Base-by-base conservation (phyloP, 2,113 vertebrate genomes). In the Lynx canadensis region DNA sequence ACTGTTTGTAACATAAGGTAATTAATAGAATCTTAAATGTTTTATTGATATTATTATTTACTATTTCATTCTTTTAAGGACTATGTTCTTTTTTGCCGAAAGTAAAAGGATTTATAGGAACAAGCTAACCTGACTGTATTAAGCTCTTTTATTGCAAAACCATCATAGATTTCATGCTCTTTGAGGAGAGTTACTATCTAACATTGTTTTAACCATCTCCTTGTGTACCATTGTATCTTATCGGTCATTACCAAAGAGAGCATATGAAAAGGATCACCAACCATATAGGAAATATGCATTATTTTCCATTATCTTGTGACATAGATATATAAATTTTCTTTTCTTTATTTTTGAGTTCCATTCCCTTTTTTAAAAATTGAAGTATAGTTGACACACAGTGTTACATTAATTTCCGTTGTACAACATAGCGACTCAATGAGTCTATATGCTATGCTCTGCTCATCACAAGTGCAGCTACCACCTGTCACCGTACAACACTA, bases 71-170 rank as follows among this genome's bases (percentile, higher is more conserved):
- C 68, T 71, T 95, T 89, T 76, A 71, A 36, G 25, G 41, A 76
- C 52, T 94, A 45, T 71, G n/a, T 48, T 87, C 27, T 38, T 73
- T 73, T 69, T 94, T 96, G 52, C 23, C 29, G 65, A n/a, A 4
- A 60, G 4, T 66, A 23, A 83, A 92, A 87, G 13, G 83, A 79
- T 94, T 94, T 88, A 69, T 68, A 69, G 52, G n/a, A 97, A 90
- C 66, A 95, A 33, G 48, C 60, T 86, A 90, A 25, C 12, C 45
- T 92, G 68, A 36, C 66, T 90, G 29, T 63, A 60, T 92, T 60
- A 85, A 92, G n/a, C 21, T 95, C 23, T 94, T 91, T 94, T 65
- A 86, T 87, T 92, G 63, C 63, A 97, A 76, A 27, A 23, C 12
- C 55, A 86, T 52, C 71, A 36, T 52, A 73, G n/a, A 95, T 92